Evolutionary conservation across 2,113 vertebrate species (phyloP).

Genomic region (Pterophyllum scalare): DNA sequence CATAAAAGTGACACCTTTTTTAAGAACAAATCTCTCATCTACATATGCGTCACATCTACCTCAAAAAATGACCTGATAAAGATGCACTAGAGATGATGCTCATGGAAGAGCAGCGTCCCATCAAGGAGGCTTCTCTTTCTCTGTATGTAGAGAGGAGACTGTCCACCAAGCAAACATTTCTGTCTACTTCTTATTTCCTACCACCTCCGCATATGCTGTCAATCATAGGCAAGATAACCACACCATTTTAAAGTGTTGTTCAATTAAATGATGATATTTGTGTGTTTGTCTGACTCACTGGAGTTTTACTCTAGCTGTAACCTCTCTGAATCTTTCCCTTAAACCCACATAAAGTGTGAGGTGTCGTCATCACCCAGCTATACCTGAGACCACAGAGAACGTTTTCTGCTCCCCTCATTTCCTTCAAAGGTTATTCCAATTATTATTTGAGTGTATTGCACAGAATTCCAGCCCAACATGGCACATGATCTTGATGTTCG

Average conservation of each 20-base stretch:
- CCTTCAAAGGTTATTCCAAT: conserved; percentile 31
- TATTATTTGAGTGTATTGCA: not conserved
- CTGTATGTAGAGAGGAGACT: not conserved
- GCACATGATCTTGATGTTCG: not conserved
- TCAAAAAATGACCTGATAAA: not conserved
- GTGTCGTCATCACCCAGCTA: not conserved
- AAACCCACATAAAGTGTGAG: not conserved
- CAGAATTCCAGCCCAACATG: not conserved
- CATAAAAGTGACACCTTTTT: not conserved
- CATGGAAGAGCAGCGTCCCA: not conserved
- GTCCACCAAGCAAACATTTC: not conserved
- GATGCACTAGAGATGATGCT: not conserved
- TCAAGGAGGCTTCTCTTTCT: not conserved
- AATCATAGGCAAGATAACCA: not conserved
- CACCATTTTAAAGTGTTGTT: not conserved
- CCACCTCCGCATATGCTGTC: not conserved
- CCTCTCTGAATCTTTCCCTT: not conserved
- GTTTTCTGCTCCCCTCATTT: not conserved
- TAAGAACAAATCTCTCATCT: not conserved
- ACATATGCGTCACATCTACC: not conserved
- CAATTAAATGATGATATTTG: not conserved
- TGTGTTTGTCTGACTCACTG: not conserved
- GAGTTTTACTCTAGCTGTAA: not conserved
- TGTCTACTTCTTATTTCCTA: not conserved
- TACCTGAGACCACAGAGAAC: fast-evolving